phyloP scores from a whole-genome alignment of 2,797 vertebrate genomes.

The Pyrrhura leucotis region DNA sequence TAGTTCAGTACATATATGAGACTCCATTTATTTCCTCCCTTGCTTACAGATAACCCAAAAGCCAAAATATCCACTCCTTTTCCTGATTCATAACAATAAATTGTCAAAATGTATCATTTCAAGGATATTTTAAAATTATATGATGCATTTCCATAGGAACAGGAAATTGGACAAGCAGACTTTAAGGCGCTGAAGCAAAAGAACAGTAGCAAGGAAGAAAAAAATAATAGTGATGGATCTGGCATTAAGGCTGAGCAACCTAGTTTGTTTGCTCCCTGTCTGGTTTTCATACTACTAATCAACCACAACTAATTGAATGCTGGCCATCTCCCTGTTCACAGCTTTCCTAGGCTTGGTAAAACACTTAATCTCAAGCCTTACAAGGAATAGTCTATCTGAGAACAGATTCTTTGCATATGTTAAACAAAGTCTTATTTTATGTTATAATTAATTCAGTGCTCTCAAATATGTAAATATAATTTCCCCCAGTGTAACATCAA shows the following conservation, averaged over 20 bases:
- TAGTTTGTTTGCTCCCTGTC: not conserved
- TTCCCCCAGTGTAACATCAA: constrained; percentile 25
- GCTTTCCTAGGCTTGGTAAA: not conserved
- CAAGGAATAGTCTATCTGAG: constrained; percentile 10
- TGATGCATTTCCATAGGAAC: not conserved
- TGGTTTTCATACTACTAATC: not conserved
- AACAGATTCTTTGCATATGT: constrained; percentile 40
- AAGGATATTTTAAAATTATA: constrained; percentile 33
- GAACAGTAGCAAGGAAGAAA: not conserved
- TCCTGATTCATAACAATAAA: not conserved
- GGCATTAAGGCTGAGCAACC: not conserved
- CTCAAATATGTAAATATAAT: constrained; percentile 53
- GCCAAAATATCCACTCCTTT: not conserved
- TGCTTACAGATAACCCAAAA: constrained; percentile 2
- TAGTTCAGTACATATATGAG: not conserved
- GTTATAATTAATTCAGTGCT: constrained; percentile 42
- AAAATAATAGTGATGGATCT: not conserved
- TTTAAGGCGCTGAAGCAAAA: constrained; percentile 9
- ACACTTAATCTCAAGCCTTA: not conserved
- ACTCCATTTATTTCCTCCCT: constrained; percentile 6
- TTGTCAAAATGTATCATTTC: not conserved
- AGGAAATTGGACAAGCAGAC: not conserved
- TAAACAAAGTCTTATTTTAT: constrained; percentile 52
- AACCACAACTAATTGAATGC: not conserved
- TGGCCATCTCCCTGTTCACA: not conserved